These are phyloP conservation scores for Clivina fossor DNA, from an alignment of 2,888 invertebrate genomes.

Conservation along the genomic window DNA sequence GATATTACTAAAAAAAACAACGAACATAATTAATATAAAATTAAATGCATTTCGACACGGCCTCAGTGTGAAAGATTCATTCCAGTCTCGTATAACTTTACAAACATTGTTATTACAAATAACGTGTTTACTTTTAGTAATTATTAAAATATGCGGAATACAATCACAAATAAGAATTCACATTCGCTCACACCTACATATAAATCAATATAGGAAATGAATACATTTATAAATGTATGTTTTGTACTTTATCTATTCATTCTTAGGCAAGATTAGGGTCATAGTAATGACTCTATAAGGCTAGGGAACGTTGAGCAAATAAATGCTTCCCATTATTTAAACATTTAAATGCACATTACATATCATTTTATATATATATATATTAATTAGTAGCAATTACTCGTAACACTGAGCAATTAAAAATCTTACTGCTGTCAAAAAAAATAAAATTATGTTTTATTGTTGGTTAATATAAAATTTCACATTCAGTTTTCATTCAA, in stretches of 20 bases:
- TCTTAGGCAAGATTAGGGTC: conserved; percentile 33
- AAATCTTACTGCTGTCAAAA: too few species aligned
- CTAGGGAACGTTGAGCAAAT: conserved; percentile 31
- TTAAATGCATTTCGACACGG: too few species aligned
- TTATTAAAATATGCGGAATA: conserved; percentile 15
- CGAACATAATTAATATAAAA: neutral
- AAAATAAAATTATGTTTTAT: too few species aligned
- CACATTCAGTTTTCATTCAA: too few species aligned
- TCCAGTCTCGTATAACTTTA: conserved; percentile 31
- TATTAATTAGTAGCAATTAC: conserved; percentile 2
- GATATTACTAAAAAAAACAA: conserved; percentile 11
- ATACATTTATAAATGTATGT: conserved; percentile 33
- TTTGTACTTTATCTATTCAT: conserved; percentile 31
- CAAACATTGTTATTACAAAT: neutral
- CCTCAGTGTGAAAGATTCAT: too few species aligned
- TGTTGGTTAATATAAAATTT: too few species aligned
- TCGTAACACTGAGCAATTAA: conserved; percentile 16
- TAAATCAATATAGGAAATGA: conserved; percentile 29
- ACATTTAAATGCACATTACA: conserved; percentile 21
- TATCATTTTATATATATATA: neutral
- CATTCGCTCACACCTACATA: conserved; percentile 12
- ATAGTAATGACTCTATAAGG: conserved; percentile 31
- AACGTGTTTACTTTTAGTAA: conserved; percentile 14
- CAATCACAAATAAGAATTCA: conserved; percentile 9
- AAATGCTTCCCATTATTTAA: conserved; percentile 21